Evolutionary conservation across 2,888 invertebrate genomes (phyloP).

Genomic region (Pristionchus maxplancki): DNA sequence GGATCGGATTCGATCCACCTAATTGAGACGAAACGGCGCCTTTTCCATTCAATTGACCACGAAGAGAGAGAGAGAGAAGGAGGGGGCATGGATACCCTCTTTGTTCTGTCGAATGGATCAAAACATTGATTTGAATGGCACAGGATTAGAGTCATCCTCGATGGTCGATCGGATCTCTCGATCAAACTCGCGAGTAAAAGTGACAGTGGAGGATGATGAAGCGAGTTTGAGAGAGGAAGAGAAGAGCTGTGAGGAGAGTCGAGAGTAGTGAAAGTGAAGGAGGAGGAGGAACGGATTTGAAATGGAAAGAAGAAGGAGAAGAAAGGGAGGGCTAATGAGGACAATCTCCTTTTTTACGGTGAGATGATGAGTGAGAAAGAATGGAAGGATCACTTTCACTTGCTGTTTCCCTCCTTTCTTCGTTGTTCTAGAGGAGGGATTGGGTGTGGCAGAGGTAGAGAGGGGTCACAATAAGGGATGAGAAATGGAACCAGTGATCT

Average conservation of each 20-base stretch:
- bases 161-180: not conserved
- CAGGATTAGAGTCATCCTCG: not conserved
- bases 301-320: not conserved
- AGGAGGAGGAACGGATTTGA: not conserved
- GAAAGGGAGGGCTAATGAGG: conserved; percentile 15
- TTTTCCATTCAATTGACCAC: not conserved
- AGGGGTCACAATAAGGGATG: not conserved
- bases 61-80: not conserved
- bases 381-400: conserved; percentile 11
- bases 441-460: conserved; percentile 23
- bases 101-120: not conserved
- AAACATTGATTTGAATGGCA: not conserved
- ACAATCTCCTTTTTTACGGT: conserved; percentile 31
- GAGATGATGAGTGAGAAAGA: conserved; percentile 16
- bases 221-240: conserved; percentile 28
- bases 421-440: not conserved
- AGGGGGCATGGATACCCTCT: conserved; percentile 9
- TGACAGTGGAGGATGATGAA: conserved; percentile 5
- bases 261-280: conserved; percentile 29
- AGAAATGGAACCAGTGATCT: not conserved
- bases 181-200: not conserved
- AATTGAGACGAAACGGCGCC: conserved; percentile 38
- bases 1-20: conserved; percentile 19
- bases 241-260: not conserved
- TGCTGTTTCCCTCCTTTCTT: conserved; percentile 5